Conservation (phyloP, 2,113 vertebrate genomes). For the Lamprologus sp. region DNA sequence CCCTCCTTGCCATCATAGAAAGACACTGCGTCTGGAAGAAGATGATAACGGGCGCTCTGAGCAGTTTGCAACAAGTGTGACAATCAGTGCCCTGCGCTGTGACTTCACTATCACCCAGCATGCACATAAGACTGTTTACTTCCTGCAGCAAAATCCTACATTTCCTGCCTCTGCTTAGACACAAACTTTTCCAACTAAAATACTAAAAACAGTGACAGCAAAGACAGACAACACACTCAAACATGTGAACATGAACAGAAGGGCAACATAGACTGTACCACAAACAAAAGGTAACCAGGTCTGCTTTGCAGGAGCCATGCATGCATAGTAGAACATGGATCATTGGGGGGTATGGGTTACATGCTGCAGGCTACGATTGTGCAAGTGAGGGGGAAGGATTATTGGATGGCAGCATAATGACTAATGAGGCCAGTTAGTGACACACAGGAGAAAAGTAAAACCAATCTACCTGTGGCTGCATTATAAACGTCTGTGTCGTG, state of each 20-base stretch:
- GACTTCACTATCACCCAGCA: not conserved
- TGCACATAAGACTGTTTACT: not conserved
- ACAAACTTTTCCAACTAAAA: not conserved
- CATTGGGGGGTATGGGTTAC: not conserved
- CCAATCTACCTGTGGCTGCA: slow-evolving; percentile 58
- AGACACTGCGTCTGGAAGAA: slow-evolving; percentile 66
- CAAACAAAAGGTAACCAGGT: not conserved
- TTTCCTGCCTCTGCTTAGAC: not conserved
- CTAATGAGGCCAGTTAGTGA: not conserved
- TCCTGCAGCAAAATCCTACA: not conserved
- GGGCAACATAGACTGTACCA: not conserved
- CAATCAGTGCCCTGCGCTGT: not conserved
- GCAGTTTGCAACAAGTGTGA: slow-evolving; percentile 27
- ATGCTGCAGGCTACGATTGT: not conserved
- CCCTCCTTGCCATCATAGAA: slow-evolving; percentile 58
- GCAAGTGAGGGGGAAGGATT: not conserved
- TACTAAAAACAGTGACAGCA: not conserved
- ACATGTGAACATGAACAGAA: not conserved
- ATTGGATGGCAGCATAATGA: not conserved
- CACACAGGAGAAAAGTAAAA: slow-evolving; percentile 13
- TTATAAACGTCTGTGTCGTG: slow-evolving; percentile 52
- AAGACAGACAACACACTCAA: not conserved
- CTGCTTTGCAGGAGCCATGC: not conserved
- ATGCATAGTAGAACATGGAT: slow-evolving; percentile 15
- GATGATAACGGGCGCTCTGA: slow-evolving; percentile 52